Conservation (phyloP, 2,888 invertebrate species). For the Catotricha subobsoleta region DNA sequence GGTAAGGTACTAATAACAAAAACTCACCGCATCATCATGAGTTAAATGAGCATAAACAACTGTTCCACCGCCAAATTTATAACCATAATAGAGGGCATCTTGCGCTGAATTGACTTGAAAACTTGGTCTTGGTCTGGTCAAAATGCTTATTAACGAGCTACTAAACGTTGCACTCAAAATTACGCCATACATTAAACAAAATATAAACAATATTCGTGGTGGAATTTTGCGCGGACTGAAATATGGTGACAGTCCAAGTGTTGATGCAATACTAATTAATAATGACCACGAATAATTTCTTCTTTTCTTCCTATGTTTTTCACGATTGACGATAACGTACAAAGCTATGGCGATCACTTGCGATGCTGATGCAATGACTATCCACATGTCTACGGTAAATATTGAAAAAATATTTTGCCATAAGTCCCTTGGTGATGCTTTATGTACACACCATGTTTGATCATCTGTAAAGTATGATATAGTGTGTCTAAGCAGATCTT, state of each 20-base stretch:
- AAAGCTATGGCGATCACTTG: too few relatives aligned
- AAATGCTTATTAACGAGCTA: not conserved
- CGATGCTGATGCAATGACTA: too few relatives aligned
- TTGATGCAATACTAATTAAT: not conserved
- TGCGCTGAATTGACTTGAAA: not conserved
- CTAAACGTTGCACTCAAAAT: not conserved
- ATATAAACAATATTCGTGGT: conserved; percentile 9
- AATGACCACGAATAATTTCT: too few relatives aligned
- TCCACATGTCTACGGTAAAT: too few relatives aligned
- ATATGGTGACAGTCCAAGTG: conserved; percentile 2
- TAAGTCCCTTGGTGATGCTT: too few relatives aligned
- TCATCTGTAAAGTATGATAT: too few relatives aligned
- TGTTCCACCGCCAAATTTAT: not conserved
- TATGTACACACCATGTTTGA: too few relatives aligned
- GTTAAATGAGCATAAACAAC: not conserved
- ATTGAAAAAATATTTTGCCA: too few relatives aligned
- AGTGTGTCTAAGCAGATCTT: too few relatives aligned
- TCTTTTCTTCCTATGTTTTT: too few relatives aligned
- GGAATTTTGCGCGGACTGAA: not conserved
- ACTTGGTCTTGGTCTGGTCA: not conserved
- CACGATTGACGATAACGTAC: too few relatives aligned
- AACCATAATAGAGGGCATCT: not conserved
- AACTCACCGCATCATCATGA: not conserved
- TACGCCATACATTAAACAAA: conserved; percentile 6
- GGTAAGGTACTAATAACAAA: too few relatives aligned